phyloP scores from a whole-genome alignment of 2,888 invertebrate genomes.

The Ecdyonurus torrentis region DNA sequence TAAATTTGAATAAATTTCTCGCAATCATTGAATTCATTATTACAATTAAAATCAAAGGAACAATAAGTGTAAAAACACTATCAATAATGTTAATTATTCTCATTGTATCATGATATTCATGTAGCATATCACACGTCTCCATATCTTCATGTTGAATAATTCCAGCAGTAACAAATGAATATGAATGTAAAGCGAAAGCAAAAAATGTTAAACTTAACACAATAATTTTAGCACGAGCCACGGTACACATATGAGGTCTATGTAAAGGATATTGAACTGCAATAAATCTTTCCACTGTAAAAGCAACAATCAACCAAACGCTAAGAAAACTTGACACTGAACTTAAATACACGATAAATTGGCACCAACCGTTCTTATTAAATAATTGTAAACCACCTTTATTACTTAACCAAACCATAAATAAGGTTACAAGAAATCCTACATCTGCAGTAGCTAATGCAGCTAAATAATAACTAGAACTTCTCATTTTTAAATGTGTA shows the following conservation, averaged over 20 bases:
- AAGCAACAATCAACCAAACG: conserved; percentile 51
- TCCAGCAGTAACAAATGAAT: conserved; percentile 30
- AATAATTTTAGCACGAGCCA: conserved; percentile 37
- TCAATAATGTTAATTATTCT: conserved; percentile 39
- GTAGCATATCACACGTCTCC: conserved; percentile 32
- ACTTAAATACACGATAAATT: conserved; percentile 32
- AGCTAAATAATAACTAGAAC: background rate
- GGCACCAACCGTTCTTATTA: conserved; percentile 34
- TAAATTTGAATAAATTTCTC: conserved; percentile 31
- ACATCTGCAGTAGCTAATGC: background rate
- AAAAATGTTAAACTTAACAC: conserved; percentile 28
- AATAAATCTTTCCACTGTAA: conserved; percentile 49
- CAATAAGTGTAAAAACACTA: conserved; percentile 40
- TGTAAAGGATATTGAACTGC: conserved; percentile 44
- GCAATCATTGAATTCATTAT: conserved; percentile 46
- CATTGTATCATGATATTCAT: conserved; percentile 33
- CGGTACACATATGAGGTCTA: conserved; percentile 40
- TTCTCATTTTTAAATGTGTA: background rate
- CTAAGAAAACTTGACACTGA: conserved; percentile 42
- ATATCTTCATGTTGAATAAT: conserved; percentile 18
- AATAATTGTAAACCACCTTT: background rate
- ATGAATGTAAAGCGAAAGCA: conserved; percentile 28
- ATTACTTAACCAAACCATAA: background rate
- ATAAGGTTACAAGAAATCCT: background rate
- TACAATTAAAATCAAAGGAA: conserved; percentile 40